These are phyloP conservation scores for Hypocryptadius cinnamomeus DNA, from an alignment of 2,113 vertebrate species.

Conservation along the genomic window DNA sequence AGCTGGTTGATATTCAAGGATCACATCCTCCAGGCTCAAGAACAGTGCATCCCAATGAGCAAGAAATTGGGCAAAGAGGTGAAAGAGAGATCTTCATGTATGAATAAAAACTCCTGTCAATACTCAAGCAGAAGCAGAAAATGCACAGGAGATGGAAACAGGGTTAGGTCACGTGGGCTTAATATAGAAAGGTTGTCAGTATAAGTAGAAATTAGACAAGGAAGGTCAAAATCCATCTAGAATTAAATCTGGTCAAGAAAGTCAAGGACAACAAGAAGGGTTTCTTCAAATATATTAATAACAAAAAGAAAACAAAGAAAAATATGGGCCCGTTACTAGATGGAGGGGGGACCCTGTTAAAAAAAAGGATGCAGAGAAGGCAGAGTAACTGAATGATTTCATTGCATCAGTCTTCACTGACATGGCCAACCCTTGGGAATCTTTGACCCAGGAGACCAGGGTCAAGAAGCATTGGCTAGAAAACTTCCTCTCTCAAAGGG, in stretches of 20 bases:
- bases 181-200: neutral
- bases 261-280: neutral
- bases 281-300: neutral
- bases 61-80: neutral
- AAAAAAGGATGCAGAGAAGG: neutral
- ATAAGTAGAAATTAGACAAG: neutral
- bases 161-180: neutral
- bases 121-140: neutral
- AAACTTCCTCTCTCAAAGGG: neutral
- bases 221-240: neutral
- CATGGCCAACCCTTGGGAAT: neutral
- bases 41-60: neutral
- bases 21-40: neutral
- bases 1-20: neutral
- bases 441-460: neutral
- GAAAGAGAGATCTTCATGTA: neutral
- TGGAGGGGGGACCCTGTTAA: fast-evolving
- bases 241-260: neutral
- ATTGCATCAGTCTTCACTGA: neutral
- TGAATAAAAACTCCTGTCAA: neutral
- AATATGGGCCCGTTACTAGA: neutral
- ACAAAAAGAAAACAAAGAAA: neutral
- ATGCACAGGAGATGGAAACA: neutral
- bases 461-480: neutral
- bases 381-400: neutral